phyloP scores from a whole-genome alignment of 2,113 vertebrate species.

The Oxyruncus cristatus region DNA sequence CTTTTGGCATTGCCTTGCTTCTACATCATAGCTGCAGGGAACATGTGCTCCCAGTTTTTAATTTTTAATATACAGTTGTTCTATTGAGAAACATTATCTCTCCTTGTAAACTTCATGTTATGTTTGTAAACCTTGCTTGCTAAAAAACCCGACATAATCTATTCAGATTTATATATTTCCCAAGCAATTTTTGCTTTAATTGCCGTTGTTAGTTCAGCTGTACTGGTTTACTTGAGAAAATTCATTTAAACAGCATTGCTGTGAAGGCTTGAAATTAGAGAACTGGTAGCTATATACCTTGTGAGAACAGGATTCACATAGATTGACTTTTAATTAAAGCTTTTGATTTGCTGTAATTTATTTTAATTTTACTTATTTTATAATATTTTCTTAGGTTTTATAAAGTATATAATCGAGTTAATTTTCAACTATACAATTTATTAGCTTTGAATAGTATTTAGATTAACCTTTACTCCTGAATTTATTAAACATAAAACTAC shows the following conservation, averaged over 20 bases:
- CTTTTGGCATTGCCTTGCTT: neutral
- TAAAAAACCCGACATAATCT: neutral
- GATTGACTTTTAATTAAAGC: neutral
- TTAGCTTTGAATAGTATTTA: neutral
- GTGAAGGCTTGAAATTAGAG: neutral
- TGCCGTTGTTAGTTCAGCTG: neutral
- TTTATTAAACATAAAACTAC: neutral
- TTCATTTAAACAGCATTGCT: neutral
- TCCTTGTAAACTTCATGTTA: neutral
- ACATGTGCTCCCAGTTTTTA: accelerated
- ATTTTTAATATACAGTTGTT: neutral
- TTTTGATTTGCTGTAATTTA: neutral
- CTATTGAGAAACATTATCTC: neutral
- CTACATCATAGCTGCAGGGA: neutral
- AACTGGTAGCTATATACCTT: neutral
- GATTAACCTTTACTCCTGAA: neutral
- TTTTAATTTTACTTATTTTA: neutral
- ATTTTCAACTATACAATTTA: neutral
- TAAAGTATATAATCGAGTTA: neutral
- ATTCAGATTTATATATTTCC: neutral
- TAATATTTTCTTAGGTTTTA: neutral
- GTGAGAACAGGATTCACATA: neutral
- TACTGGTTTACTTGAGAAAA: neutral
- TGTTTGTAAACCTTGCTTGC: neutral
- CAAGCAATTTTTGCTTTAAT: neutral